These are phyloP conservation scores for Eretmocerus hayati DNA, from an alignment of 2,888 invertebrate species.

Conservation along the genomic window DNA sequence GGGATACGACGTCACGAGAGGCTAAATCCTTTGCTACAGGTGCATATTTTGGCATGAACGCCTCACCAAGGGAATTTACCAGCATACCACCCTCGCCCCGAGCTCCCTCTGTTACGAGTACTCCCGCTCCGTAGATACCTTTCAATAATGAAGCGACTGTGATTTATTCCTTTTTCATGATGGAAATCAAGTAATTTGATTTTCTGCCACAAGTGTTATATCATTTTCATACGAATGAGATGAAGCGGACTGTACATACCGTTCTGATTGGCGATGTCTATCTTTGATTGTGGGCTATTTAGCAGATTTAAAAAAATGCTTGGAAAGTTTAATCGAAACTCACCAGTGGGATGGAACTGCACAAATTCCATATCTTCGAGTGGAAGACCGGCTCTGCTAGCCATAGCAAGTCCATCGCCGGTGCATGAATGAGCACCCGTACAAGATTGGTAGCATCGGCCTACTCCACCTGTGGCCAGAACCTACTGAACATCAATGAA, in stretches of 20 bases:
- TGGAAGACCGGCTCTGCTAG: conserved; percentile 84
- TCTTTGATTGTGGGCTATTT: no score
- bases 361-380: conserved; percentile 97
- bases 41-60: conserved; percentile 97
- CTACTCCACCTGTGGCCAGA: conserved; percentile 38
- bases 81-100: conserved; percentile 95
- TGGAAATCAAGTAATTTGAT: no score
- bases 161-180: no score
- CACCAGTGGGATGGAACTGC: conserved; percentile 97
- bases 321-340: no score
- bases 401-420: conserved; percentile 94
- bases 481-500: no score
- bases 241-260: no score
- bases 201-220: no score
- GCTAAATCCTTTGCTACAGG: conserved; percentile 97
- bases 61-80: conserved; percentile 89
- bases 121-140: conserved; percentile 94
- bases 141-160: no score
- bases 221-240: no score
- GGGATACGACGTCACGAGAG: conserved; percentile 92
- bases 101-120: conserved; percentile 93
- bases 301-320: no score
- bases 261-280: no score
- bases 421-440: conserved; percentile 98
- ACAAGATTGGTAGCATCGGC: conserved; percentile 79